A percentile compares a stretch with the other conserved stretches of the same genome.
These are phyloP conservation scores for Varanus komodoensis DNA, from an alignment of 2,113 vertebrate genomes.

Conservation along the genomic window DNA sequence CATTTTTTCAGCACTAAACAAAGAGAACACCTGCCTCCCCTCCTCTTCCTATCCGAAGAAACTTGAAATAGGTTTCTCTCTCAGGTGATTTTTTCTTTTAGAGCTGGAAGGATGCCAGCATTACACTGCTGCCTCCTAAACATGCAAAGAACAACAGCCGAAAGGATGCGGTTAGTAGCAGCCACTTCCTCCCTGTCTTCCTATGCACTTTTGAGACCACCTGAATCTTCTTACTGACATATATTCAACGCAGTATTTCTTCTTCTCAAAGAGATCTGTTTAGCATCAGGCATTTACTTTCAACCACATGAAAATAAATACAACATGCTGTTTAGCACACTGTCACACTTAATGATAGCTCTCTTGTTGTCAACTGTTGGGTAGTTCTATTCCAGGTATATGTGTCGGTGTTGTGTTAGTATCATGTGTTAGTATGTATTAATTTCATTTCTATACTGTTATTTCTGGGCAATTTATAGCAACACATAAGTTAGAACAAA, in stretches of 20 bases:
- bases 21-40: no score
- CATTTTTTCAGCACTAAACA: background rate
- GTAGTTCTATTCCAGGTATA: background rate
- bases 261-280: background rate
- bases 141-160: background rate
- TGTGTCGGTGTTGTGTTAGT: background rate
- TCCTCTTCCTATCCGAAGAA: no score
- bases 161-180: background rate
- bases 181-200: constrained; percentile 1
- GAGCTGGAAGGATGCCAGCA: no score
- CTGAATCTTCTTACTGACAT: background rate
- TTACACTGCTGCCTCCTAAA: background rate
- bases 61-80: background rate
- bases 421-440: no score
- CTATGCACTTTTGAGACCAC: background rate
- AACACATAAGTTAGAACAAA: no score
- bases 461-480: no score
- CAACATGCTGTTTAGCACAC: background rate
- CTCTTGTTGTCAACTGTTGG: background rate
- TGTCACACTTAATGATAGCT: background rate
- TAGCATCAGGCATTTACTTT: background rate
- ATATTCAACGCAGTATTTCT: background rate
- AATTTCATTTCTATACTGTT: no score
- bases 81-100: background rate
- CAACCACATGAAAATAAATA: background rate